Base-by-base conservation (phyloP, 1,140 invertebrate species). In the Scylla paramamosain region DNA sequence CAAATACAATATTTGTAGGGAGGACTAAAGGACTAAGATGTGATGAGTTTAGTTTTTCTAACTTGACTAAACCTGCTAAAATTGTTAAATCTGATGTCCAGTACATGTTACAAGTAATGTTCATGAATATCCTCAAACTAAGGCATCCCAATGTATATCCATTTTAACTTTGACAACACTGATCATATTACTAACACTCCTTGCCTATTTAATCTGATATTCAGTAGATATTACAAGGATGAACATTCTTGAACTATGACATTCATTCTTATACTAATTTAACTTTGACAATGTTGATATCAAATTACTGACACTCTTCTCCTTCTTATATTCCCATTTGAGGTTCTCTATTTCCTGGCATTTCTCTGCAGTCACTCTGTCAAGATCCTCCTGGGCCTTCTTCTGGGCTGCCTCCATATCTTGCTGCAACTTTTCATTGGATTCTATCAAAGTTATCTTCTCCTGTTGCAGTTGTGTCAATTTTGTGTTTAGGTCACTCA, bases 351-450 rank as follows among this genome's bases (percentile, higher is more conserved):
- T 94, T 86, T 94, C 93, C 67, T 94, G 93, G 14, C 90, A 25
- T 46, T 91, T 94, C n/a, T 91, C 88, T 84, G 89, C 93, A n/a
- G 93, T 91, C 16, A 94, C 88, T 48, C 93, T 91, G 59, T 94
- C 84, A 12, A 31, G 48, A n/a, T 83, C 93, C 89, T 94, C 93
- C 67, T 91, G 67, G 28, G 45, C 77, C 31, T 48, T n/a, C 52
- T 91, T 94, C 4, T 91, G 59, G 48, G 88, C 89, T 86, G n/a
- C 88, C 88, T 91, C 67, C 4, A 94, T 39, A 39, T 91, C 93
- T 52, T 12, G 89, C 6, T 31, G 16, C 3, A 94, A 77, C 46
- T 59, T 83, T 4, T 28, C 28, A 48, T 52, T 91, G 32, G 32
- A 77, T 29, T 91, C 67, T n/a, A 91, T n/a, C 25, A 94, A 20